Percentiles rank a stretch among this genome's conserved stretches.
phyloP scores from a whole-genome alignment of 1,140 invertebrate genomes.

The Drosophila triauraria region DNA sequence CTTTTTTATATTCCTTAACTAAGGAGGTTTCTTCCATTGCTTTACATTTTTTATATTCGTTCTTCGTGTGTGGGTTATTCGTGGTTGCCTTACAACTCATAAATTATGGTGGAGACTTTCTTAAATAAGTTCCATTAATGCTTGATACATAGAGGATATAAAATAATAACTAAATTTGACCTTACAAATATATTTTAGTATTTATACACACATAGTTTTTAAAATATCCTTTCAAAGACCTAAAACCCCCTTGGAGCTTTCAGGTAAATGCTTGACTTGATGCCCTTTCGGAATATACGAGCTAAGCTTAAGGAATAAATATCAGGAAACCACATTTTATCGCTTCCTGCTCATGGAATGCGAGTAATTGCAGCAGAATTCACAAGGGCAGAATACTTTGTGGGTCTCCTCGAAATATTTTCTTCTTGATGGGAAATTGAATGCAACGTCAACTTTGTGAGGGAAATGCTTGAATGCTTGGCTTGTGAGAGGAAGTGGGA shows the following conservation, averaged over 20 bases:
- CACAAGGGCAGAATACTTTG: background rate
- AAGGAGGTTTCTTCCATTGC: too few relatives aligned
- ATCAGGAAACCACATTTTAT: background rate
- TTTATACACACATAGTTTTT: too few relatives aligned
- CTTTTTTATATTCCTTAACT: too few relatives aligned
- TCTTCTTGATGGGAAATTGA: background rate
- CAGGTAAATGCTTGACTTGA: too few relatives aligned
- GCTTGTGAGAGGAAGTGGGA: background rate
- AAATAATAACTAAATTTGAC: background rate
- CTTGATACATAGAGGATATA: too few relatives aligned
- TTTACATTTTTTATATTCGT: too few relatives aligned
- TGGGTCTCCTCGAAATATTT: background rate
- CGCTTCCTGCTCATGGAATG: background rate
- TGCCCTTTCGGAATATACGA: background rate
- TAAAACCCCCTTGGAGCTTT: background rate
- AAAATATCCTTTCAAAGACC: background rate
- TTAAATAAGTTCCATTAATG: too few relatives aligned
- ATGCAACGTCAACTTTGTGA: background rate
- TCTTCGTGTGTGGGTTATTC: too few relatives aligned
- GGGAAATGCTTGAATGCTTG: background rate
- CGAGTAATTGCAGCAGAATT: conserved; percentile 1
- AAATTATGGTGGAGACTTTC: too few relatives aligned
- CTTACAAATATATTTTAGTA: too few relatives aligned
- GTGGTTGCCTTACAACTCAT: too few relatives aligned
- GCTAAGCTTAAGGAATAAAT: background rate